Evolutionary conservation across 2,888 invertebrate species (phyloP).

Genomic region (Andrena hattorfiana): DNA sequence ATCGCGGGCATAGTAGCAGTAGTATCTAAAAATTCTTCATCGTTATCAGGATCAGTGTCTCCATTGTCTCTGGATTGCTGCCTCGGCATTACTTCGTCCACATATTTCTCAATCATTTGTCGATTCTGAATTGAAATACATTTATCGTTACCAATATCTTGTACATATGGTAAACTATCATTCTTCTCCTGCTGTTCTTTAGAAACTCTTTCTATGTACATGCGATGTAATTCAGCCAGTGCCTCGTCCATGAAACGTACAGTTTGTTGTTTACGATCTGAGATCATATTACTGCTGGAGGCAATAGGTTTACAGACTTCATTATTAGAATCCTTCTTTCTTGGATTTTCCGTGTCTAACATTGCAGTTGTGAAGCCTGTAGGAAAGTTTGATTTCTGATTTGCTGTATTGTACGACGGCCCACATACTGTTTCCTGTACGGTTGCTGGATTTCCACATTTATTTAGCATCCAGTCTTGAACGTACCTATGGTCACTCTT

Average conservation of each 20-base stretch:
- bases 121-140: slow-evolving; percentile 69
- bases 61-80: slow-evolving; percentile 61
- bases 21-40: slow-evolving; percentile 83
- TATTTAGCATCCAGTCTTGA: slow-evolving; percentile 32
- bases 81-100: slow-evolving; percentile 67
- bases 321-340: neutral
- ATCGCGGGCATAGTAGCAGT: slow-evolving; percentile 77
- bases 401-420: slow-evolving; percentile 1
- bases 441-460: slow-evolving; percentile 14
- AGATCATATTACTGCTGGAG: slow-evolving; percentile 30
- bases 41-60: slow-evolving; percentile 80
- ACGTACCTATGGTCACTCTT: slow-evolving; percentile 19
- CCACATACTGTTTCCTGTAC: neutral
- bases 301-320: slow-evolving; percentile 37
- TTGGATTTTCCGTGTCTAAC: slow-evolving; percentile 45
- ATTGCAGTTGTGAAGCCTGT: slow-evolving; percentile 71
- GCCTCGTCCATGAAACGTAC: slow-evolving; percentile 72
- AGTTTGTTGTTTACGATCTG: slow-evolving; percentile 58
- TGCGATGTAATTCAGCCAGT: slow-evolving; percentile 62
- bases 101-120: slow-evolving; percentile 79
- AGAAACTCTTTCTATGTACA: slow-evolving; percentile 57
- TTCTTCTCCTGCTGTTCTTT: slow-evolving; percentile 42
- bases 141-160: slow-evolving; percentile 67
- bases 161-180: slow-evolving; percentile 67
- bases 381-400: slow-evolving; percentile 55